A percentile compares a stretch with the other conserved stretches of the same genome.
phyloP scores from a whole-genome alignment of 2,797 vertebrate genomes.

The Pyrrhura leucotis region DNA sequence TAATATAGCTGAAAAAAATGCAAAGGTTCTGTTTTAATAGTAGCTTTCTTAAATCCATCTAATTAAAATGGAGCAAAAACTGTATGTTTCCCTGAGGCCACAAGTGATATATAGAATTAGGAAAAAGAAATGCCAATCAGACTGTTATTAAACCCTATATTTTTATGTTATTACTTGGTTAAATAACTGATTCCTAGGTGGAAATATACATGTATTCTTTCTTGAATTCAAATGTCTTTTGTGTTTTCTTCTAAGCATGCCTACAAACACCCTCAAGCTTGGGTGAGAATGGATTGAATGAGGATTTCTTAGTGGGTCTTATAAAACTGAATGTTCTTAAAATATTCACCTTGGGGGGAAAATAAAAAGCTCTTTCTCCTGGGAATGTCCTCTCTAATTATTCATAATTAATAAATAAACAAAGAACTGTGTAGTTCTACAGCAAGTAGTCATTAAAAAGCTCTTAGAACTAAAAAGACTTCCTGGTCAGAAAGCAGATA shows the following conservation, averaged over 20 bases:
- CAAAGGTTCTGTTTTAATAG: neutral
- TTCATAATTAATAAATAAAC: constrained; percentile 70
- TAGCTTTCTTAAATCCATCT: neutral
- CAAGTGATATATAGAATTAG: neutral
- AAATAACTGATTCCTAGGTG: neutral
- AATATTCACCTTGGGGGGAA: neutral
- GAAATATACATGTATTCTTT: neutral
- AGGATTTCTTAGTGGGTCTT: neutral
- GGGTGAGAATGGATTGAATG: neutral
- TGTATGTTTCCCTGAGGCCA: neutral
- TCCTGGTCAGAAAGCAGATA: constrained; percentile 55
- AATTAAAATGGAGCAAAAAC: neutral
- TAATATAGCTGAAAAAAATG: neutral
- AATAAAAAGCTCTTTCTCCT: neutral
- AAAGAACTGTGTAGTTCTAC: constrained; percentile 15
- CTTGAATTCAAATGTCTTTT: neutral
- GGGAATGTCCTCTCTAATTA: constrained; percentile 29
- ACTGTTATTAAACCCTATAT: neutral
- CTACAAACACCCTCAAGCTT: neutral
- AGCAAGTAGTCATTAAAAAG: constrained; percentile 56
- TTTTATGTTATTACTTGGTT: neutral
- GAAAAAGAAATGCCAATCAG: neutral
- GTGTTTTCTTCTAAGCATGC: neutral
- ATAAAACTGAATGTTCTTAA: neutral
- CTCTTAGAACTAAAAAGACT: constrained; percentile 58